Evolutionary conservation across 92 coral and sea anemone species (phyloP).

Genomic region (Virgularia gustaviana): DNA sequence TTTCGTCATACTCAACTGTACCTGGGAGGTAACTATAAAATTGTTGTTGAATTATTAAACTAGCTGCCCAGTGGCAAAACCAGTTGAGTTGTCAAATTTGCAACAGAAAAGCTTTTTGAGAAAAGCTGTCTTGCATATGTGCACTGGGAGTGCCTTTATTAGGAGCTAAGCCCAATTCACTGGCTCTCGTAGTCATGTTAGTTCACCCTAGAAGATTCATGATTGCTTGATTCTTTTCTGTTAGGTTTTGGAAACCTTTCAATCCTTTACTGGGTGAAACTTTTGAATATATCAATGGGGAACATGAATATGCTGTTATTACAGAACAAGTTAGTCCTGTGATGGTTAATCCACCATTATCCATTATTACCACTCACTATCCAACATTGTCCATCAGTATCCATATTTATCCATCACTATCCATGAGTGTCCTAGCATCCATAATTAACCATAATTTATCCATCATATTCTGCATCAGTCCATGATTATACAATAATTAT

Average conservation of each 20-base stretch:
- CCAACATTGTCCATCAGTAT: no score
- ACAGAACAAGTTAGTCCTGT: slow-evolving; percentile 73
- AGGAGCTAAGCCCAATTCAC: not conserved
- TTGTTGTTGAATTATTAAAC: no score
- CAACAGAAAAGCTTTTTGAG: no score
- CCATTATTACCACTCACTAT: no score
- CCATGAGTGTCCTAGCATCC: no score
- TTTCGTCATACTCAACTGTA: slow-evolving; percentile 90
- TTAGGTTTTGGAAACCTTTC: slow-evolving; percentile 99
- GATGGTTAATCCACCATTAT: no score
- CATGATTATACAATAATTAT: no score
- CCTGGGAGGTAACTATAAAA: slow-evolving; percentile 60
- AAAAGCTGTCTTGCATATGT: not conserved
- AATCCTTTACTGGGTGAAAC: slow-evolving; percentile 97
- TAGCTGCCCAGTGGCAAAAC: no score
- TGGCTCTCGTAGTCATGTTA: not conserved
- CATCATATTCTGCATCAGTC: no score
- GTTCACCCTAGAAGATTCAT: not conserved
- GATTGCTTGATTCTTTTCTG: not conserved
- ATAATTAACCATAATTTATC: no score
- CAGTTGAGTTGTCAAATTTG: no score
- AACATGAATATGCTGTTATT: slow-evolving; percentile 76
- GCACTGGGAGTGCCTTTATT: not conserved
- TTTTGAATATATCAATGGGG: slow-evolving; percentile 79
- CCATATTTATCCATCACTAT: no score